phyloP scores from a whole-genome alignment of 2,797 vertebrate species.

The Nyctibius grandis region DNA sequence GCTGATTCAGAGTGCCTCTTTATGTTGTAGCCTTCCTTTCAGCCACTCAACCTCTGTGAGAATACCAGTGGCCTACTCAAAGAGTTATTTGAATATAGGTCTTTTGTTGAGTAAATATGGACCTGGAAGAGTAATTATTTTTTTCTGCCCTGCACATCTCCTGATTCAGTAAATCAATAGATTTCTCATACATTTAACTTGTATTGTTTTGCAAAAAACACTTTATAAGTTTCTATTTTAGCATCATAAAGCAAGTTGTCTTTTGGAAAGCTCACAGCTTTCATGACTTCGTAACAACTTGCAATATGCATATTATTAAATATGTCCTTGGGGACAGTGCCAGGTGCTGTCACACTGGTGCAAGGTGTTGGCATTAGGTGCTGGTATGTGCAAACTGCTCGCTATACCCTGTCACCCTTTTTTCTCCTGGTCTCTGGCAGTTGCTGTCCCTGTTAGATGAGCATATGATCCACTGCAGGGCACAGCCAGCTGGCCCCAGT shows the following conservation, averaged over 20 bases:
- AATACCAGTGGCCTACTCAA: neutral
- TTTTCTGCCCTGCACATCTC: neutral
- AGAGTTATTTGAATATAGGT: neutral
- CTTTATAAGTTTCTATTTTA: neutral
- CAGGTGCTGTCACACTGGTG: neutral
- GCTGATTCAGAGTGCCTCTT: neutral
- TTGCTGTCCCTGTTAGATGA: neutral
- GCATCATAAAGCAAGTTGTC: neutral
- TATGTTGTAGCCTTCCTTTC: neutral
- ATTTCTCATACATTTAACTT: neutral
- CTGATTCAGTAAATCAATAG: neutral
- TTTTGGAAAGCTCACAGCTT: neutral
- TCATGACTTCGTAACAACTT: neutral
- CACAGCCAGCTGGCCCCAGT: neutral
- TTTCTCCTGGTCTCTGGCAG: neutral
- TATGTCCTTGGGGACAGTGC: no score
- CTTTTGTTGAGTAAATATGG: neutral
- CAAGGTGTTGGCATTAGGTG: neutral
- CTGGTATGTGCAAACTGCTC: neutral
- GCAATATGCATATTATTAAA: neutral
- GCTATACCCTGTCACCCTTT: neutral
- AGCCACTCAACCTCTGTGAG: neutral
- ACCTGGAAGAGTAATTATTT: neutral
- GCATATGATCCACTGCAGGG: accelerated
- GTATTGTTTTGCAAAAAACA: neutral